Evolutionary conservation across 1,140 invertebrate genomes (phyloP).

Genomic region (Ceratina calcarata): DNA sequence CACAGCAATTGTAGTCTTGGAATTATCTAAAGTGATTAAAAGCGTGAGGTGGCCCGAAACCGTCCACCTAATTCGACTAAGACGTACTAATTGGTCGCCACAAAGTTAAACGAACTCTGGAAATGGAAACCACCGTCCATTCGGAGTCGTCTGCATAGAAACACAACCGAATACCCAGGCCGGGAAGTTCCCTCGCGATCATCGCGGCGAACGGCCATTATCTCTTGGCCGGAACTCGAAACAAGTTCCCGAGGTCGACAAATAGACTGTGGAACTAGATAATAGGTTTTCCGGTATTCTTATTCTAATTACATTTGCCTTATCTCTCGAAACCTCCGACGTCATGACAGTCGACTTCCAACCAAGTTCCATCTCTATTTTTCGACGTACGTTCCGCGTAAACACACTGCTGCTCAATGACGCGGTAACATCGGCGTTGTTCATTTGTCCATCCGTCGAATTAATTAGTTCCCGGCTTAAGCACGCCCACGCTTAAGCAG

Average conservation of each 20-base stretch:
- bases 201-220: not conserved
- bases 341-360: not conserved
- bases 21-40: too few relatives aligned
- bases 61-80: too few relatives aligned
- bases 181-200: conserved; percentile 35
- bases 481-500: not conserved
- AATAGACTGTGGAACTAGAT: not conserved
- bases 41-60: too few relatives aligned
- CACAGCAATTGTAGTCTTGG: too few relatives aligned
- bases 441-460: not conserved
- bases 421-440: not conserved
- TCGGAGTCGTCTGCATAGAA: not conserved
- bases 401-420: not conserved
- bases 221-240: conserved; percentile 31
- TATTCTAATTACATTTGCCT: not conserved
- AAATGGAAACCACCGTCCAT: not conserved
- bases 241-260: conserved; percentile 7
- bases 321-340: not conserved
- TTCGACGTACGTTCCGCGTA: not conserved
- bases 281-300: conserved; percentile 25
- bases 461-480: conserved; percentile 29
- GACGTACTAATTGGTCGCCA: conserved; percentile 24
- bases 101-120: conserved; percentile 25
- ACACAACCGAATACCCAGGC: not conserved
- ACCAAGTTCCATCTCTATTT: not conserved